Conservation (phyloP, 2,888 invertebrate species). For the Stenodema calcarata region DNA sequence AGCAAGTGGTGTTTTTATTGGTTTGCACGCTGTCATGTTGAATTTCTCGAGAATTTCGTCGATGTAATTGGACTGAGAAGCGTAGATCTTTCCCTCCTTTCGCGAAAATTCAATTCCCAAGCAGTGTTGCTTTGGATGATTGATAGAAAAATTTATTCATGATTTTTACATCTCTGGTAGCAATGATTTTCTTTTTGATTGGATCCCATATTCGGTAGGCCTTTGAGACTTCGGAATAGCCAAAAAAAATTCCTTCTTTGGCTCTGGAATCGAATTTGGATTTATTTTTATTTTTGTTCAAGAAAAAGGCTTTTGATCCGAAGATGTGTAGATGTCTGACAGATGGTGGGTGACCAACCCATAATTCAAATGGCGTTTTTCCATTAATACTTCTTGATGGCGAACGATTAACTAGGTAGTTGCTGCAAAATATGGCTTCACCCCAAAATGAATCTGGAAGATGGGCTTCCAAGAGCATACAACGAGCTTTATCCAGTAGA, state of each 20-base stretch:
- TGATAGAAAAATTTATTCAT: not conserved
- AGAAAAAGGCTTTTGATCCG: not conserved
- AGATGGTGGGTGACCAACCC: not conserved
- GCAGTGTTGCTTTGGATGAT: too few relatives aligned
- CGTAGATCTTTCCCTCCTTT: too few relatives aligned
- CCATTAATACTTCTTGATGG: conserved; percentile 21
- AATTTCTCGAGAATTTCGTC: too few relatives aligned
- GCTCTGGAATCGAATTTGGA: not conserved
- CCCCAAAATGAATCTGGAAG: conserved; percentile 37
- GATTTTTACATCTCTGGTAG: not conserved
- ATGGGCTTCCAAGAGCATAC: conserved; percentile 56
- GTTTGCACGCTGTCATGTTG: too few relatives aligned
- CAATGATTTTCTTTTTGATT: not conserved
- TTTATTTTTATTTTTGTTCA: not conserved
- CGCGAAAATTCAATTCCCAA: too few relatives aligned
- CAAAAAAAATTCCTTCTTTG: not conserved
- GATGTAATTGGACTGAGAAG: too few relatives aligned
- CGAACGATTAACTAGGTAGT: conserved; percentile 21
- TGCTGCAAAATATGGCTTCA: conserved; percentile 56
- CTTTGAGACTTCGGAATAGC: conserved; percentile 6
- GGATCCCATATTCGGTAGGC: conserved; percentile 15
- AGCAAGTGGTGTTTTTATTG: too few relatives aligned
- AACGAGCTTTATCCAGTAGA: conserved; percentile 14
- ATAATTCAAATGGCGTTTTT: conserved; percentile 24
- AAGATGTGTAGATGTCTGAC: not conserved